Evolutionary conservation across 2,797 vertebrate genomes (phyloP).

Genomic region (Ceryle rudis): DNA sequence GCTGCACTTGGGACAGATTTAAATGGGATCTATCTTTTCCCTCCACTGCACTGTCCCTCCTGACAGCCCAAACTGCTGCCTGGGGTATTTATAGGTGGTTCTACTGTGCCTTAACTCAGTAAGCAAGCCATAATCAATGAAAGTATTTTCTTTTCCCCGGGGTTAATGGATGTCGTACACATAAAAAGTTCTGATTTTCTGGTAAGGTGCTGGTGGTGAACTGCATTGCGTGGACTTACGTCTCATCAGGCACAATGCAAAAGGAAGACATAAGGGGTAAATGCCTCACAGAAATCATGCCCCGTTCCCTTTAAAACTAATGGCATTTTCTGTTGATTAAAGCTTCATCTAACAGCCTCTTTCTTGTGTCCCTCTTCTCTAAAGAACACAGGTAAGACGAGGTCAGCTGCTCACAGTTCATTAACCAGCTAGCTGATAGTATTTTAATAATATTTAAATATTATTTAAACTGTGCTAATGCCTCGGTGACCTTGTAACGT

Average conservation of each 20-base stretch:
- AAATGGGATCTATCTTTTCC: not conserved
- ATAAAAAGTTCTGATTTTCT: not conserved
- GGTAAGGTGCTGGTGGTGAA: not conserved
- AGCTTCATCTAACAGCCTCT: not conserved
- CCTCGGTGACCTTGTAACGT: fast-evolving
- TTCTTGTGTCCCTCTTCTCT: not conserved
- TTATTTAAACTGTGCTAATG: not conserved
- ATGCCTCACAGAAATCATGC: not conserved
- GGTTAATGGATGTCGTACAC: not conserved
- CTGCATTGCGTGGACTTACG: fast-evolving
- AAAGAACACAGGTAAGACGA: not conserved
- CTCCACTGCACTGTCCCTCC: not conserved
- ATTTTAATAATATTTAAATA: not conserved
- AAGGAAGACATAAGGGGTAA: not conserved
- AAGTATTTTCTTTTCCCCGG: not conserved
- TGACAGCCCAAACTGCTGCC: not conserved
- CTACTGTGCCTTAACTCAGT: not conserved
- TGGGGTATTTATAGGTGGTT: not conserved
- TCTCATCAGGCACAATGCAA: not conserved
- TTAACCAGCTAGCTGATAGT: not conserved
- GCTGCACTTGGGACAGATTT: not conserved
- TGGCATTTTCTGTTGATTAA: not conserved
- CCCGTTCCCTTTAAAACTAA: not conserved
- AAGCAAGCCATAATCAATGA: not conserved
- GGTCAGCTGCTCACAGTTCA: not conserved